phyloP scores from a whole-genome alignment of 2,797 vertebrate species.

The Pteropus rufus region DNA sequence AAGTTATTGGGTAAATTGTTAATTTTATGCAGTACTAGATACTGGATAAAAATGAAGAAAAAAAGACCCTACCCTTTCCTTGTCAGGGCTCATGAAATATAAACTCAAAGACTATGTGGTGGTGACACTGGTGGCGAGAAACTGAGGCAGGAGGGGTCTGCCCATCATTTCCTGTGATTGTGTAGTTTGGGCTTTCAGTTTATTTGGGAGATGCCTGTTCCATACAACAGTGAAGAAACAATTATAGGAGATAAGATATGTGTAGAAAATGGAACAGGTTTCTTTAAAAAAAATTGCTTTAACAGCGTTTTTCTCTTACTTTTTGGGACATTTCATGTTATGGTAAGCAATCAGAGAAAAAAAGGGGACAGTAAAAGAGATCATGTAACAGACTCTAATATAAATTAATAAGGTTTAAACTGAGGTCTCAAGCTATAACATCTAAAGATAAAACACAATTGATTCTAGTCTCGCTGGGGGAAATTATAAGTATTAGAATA shows the following conservation, averaged over 20 bases:
- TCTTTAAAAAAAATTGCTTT: background rate
- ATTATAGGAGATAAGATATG: background rate
- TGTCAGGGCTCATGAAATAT: background rate
- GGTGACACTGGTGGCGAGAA: background rate
- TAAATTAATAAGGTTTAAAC: background rate
- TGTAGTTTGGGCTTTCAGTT: background rate
- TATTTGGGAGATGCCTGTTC: background rate
- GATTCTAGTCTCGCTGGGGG: background rate
- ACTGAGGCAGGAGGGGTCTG: background rate
- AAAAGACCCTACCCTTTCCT: background rate
- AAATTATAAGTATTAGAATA: background rate
- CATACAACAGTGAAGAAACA: background rate
- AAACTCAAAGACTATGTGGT: background rate
- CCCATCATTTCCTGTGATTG: accelerated
- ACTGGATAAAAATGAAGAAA: background rate
- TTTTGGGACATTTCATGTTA: background rate
- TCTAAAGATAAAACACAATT: background rate
- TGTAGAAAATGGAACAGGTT: background rate
- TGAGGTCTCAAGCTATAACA: background rate
- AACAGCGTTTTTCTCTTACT: background rate
- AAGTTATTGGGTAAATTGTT: background rate
- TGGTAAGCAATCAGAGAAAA: background rate
- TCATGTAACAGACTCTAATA: background rate
- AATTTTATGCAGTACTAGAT: background rate
- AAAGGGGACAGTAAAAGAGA: background rate